A percentile compares a stretch with the other conserved stretches of the same genome.
Evolutionary conservation across 2,113 vertebrate genomes (phyloP).

Genomic region (Xyrauchen texanus): DNA sequence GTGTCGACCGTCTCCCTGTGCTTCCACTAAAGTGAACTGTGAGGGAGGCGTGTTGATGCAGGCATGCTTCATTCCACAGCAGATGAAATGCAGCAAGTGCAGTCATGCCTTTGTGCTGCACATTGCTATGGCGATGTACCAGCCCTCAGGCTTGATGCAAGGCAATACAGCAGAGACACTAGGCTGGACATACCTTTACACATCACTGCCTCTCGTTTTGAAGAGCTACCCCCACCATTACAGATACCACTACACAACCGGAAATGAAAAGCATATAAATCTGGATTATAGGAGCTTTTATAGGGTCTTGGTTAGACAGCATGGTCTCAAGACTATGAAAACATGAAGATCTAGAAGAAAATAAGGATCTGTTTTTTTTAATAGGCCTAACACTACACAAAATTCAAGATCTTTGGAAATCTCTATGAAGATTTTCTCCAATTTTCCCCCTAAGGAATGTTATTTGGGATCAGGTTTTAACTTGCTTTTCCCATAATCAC

Average conservation of each 20-base stretch:
- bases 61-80: conserved; percentile 54
- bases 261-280: neutral
- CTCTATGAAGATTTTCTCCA: no score
- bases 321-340: no score
- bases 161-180: neutral
- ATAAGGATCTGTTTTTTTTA: no score
- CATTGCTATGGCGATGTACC: conserved; percentile 5
- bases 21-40: conserved; percentile 19
- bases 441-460: neutral
- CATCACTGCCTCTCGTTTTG: neutral
- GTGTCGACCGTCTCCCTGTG: conserved; percentile 27
- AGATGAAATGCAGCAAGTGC: conserved; percentile 34
- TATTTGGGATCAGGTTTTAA: conserved; percentile 43
- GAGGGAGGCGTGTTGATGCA: conserved; percentile 48
- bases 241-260: neutral
- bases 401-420: no score
- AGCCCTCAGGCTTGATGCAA: conserved; percentile 14
- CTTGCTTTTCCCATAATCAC: conserved; percentile 24
- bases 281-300: neutral
- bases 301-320: no score
- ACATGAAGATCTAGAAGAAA: no score
- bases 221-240: neutral
- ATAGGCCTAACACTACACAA: no score
- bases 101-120: conserved; percentile 36
- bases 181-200: conserved; percentile 26